These are phyloP conservation scores for Galaxias olidus DNA, from an alignment of 2,797 vertebrate genomes.

Conservation along the genomic window DNA sequence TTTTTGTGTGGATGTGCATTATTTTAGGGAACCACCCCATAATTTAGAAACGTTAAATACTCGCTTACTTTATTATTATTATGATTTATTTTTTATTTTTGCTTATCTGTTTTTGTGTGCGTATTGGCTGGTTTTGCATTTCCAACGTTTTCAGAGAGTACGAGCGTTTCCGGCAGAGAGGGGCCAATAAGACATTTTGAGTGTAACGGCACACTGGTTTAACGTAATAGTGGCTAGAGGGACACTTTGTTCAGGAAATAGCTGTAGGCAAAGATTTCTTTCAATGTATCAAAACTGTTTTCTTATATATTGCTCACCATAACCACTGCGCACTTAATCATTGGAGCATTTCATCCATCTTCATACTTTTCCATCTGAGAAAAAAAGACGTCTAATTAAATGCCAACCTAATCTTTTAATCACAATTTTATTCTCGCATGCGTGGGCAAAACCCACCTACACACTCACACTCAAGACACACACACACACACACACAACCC, in stretches of 20 bases:
- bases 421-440: not conserved
- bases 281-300: conserved; percentile 20
- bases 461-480: not conserved
- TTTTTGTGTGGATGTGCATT: too few relatives aligned
- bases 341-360: conserved; percentile 31
- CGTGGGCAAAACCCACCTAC: conserved; percentile 11
- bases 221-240: conserved; percentile 16
- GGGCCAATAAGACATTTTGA: conserved; percentile 22
- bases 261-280: too few relatives aligned
- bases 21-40: not conserved
- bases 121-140: not conserved
- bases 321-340: conserved; percentile 22
- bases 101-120: not conserved
- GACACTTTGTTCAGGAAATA: conserved; percentile 24
- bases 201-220: conserved; percentile 36
- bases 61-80: not conserved
- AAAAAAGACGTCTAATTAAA: not conserved
- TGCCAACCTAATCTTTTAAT: not conserved
- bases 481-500: not conserved
- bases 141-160: conserved; percentile 14
- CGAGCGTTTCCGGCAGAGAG: conserved; percentile 16
- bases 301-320: not conserved
- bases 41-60: not conserved
- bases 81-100: too few relatives aligned
- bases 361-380: conserved; percentile 33